These are phyloP conservation scores for Blastobasis adustella DNA, from an alignment of 2,888 invertebrate genomes.

Conservation along the genomic window DNA sequence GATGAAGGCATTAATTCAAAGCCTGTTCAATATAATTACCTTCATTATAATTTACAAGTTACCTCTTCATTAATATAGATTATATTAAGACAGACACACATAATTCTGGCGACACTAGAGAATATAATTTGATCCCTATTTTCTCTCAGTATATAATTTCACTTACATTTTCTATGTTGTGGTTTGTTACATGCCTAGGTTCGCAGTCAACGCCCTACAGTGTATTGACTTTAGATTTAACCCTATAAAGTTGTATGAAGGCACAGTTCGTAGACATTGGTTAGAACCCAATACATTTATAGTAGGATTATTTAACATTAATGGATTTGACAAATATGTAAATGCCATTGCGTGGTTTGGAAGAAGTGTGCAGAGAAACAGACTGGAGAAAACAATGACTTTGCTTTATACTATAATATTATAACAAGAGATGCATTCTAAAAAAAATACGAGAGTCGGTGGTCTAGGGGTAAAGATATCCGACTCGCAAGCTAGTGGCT, in stretches of 20 bases:
- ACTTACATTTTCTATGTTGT: constrained; percentile 46
- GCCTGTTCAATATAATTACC: too few relatives aligned
- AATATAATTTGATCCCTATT: constrained; percentile 17
- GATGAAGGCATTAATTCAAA: too few relatives aligned
- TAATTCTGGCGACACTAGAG: constrained; percentile 8
- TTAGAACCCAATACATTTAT: not conserved
- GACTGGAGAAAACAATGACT: too few relatives aligned
- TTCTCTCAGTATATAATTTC: constrained; percentile 40
- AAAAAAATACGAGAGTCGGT: too few relatives aligned
- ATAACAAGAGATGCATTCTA: too few relatives aligned
- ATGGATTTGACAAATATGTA: not conserved
- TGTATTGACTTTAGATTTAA: not conserved
- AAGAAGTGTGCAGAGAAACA: too few relatives aligned
- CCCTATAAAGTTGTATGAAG: not conserved
- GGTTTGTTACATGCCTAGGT: not conserved
- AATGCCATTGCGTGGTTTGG: not conserved
- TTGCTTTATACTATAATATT: too few relatives aligned
- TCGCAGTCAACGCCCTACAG: not conserved
- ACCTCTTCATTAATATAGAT: too few relatives aligned
- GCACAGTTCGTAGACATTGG: too few relatives aligned
- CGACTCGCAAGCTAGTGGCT: too few relatives aligned
- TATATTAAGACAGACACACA: constrained; percentile 6
- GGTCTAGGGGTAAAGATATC: too few relatives aligned
- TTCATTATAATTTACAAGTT: too few relatives aligned
- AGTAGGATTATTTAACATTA: not conserved